Percentiles rank a stretch among this genome's conserved stretches.
phyloP scores from a whole-genome alignment of 2,113 vertebrate genomes.

The Murina feae region DNA sequence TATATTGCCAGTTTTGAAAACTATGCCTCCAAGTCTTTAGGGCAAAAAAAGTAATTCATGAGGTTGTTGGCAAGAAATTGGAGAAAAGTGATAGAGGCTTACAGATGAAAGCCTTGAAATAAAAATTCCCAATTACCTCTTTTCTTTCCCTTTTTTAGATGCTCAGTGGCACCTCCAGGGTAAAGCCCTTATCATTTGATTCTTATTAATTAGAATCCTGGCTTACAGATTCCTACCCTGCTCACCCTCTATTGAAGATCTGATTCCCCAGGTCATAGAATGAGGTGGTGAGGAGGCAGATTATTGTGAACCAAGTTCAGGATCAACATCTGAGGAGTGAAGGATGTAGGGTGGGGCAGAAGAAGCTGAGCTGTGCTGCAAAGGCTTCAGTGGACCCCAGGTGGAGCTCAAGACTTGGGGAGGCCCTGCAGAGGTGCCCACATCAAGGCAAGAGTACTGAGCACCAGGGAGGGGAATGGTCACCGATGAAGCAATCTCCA shows the following conservation, averaged over 20 bases:
- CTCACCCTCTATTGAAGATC: neutral
- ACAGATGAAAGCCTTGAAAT: neutral
- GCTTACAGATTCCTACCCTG: neutral
- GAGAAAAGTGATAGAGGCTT: neutral
- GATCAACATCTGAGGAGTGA: neutral
- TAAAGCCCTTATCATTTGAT: neutral
- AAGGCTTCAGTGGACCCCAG: neutral
- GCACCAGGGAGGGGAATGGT: neutral
- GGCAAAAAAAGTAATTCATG: neutral
- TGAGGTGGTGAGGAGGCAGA: neutral
- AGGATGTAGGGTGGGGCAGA: fast-evolving
- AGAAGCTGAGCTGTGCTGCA: neutral
- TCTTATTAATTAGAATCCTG: neutral
- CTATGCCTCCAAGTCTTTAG: neutral
- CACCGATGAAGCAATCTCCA: neutral
- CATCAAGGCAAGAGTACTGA: fast-evolving
- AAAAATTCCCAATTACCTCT: neutral
- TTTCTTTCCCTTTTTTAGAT: neutral
- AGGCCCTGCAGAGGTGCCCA: neutral
- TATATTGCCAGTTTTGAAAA: neutral
- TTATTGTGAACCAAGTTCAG: neutral
- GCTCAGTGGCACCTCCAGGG: neutral
- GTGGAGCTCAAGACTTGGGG: neutral
- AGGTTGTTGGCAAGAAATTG: constrained; percentile 9
- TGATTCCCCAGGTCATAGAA: neutral